Percentiles rank a stretch among this genome's conserved stretches.
Conservation (phyloP, 2,113 vertebrate species). For the Xenopus tropicalis region UCB_Xtro_10.0 CM004443.2:52723001-52723500, state of each 20-base stretch:
- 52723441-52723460: too few relatives aligned
- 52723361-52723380: background rate
- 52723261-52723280: constrained; percentile 23
- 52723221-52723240: background rate
- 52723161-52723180: background rate
- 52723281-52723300: constrained; percentile 3
- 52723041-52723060: too few relatives aligned
- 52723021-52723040: too few relatives aligned
- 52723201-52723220: background rate
- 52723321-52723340: constrained; percentile 4
- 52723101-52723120: too few relatives aligned
- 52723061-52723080: too few relatives aligned
- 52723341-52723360: background rate
- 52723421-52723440: background rate
- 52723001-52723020: too few relatives aligned
- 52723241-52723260: background rate
- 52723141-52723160: background rate
- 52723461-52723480: too few relatives aligned
- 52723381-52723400: background rate
- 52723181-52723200: background rate
- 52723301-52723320: background rate
- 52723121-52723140: background rate
- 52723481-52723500: too few relatives aligned
- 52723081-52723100: too few relatives aligned
- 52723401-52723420: too few relatives aligned